Evolutionary conservation across 2,113 vertebrate genomes (phyloP).

Genomic region (Oenanthe melanoleuca): DNA sequence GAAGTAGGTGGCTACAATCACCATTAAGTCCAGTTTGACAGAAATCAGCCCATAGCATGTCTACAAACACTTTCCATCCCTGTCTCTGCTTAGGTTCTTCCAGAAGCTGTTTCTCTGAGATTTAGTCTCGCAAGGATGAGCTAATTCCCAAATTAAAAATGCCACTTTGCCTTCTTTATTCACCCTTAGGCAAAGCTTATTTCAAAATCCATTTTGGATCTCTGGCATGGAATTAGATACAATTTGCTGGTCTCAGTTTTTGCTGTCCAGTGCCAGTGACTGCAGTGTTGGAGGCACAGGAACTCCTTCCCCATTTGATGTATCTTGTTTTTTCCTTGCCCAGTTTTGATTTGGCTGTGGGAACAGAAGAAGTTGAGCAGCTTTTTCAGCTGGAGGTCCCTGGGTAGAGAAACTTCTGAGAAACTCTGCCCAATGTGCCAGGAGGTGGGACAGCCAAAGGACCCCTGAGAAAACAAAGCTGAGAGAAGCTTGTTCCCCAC

Average conservation of each 20-base stretch:
- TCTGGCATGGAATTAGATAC: background rate
- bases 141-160: background rate
- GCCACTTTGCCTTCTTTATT: background rate
- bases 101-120: background rate
- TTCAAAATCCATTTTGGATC: background rate
- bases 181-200: background rate
- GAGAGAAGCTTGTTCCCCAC: background rate
- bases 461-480: background rate
- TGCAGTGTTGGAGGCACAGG: background rate
- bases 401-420: background rate
- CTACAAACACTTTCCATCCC: background rate
- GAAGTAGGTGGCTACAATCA: background rate
- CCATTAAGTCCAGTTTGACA: background rate
- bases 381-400: background rate
- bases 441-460: background rate
- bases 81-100: background rate
- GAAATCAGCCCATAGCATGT: background rate
- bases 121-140: background rate
- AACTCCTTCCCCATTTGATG: background rate
- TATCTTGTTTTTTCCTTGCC: background rate
- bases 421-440: background rate
- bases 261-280: background rate
- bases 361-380: background rate
- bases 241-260: background rate
- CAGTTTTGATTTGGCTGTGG: background rate